Base-by-base conservation (phyloP, 92 coral and sea anemone species). In the Muricea muricata region DNA sequence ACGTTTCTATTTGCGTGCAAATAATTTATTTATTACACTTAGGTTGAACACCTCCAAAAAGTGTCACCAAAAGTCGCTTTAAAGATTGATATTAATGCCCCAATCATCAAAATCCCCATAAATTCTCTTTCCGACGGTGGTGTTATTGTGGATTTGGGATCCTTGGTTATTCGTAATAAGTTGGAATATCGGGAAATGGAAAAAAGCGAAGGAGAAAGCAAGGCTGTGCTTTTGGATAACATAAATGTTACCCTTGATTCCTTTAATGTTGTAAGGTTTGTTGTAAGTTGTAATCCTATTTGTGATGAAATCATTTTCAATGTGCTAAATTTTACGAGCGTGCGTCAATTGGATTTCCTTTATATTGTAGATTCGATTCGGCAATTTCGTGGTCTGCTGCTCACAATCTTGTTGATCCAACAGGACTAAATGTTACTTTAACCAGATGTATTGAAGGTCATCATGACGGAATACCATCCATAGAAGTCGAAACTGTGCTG, bases 371-470 rank as follows among this genome's bases (percentile, higher is more conserved):
- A 42, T 77, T 41, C 58, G 26, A 54, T 40, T 30, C 30, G 11
- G 47, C 82, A 5, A 21, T 0, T 8, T 54, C 82, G n/a, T 77
- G 82, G 82, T 4, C 50, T 18, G 68, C 29, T 21, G 57, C 70
- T 33, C 70, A 56, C 70, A 77, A 77, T 77, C 82, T 77, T 30
- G 33, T 77, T 35, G 82, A 77, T 37, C 82, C 82, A 30, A 77
- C 82, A 55, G 82, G 82, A 23, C 70, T 54, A 17, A 52, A 54
- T 20, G 37, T 77, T 40, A 28, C 69, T 18, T 32, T 77, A 11
- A 34, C 82, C 4, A 55, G 82, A 56, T 77, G 69, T 56, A 30
- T 77, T 18, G 66, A 77, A 2, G 68, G 37, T 6, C 2, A 4
- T 6, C 35, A 30, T 56, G 32, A 30, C 20, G 18, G 13, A 30